Evolutionary conservation across 1,140 invertebrate species (phyloP).

Genomic region (Musca domestica): DNA sequence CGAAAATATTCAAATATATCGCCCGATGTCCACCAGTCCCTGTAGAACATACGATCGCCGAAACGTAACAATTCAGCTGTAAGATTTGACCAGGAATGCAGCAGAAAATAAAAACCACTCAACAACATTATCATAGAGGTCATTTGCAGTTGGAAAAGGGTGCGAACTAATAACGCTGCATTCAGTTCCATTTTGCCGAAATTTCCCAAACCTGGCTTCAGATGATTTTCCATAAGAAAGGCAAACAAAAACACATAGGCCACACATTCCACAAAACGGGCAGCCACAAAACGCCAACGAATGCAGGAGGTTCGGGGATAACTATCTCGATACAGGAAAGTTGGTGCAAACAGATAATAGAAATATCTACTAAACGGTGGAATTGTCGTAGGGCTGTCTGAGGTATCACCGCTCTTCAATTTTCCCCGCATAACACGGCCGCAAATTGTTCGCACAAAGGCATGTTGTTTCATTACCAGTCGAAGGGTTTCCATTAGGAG

Average conservation of each 20-base stretch:
- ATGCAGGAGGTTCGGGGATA: conserved; percentile 79
- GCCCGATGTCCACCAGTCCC: conserved; percentile 94
- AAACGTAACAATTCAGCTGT: conserved; percentile 84
- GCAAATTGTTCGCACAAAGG: no score
- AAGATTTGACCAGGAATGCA: conserved; percentile 88
- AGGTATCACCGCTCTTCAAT: no score
- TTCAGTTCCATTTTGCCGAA: conserved; percentile 63
- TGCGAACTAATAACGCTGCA: conserved; percentile 60
- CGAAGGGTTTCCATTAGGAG: no score
- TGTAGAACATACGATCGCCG: conserved; percentile 82
- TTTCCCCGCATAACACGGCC: no score
- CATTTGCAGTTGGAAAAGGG: conserved; percentile 71
- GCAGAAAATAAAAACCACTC: conserved; percentile 77
- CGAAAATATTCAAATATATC: conserved; percentile 81
- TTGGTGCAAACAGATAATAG: conserved; percentile 89
- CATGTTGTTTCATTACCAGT: no score
- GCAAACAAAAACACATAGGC: conserved; percentile 75
- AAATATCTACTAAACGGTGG: conserved; percentile 75
- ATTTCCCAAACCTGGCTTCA: conserved; percentile 68
- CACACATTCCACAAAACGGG: conserved; percentile 71
- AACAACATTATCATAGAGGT: conserved; percentile 73
- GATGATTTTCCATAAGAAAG: conserved; percentile 75
- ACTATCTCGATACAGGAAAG: conserved; percentile 77
- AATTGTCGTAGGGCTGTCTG: no score
- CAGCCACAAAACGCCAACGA: conserved; percentile 71